A percentile compares a stretch with the other conserved stretches of the same genome.
These are phyloP conservation scores for Smittia sp. DNA, from an alignment of 2,888 invertebrate species.

Conservation along the genomic window DNA sequence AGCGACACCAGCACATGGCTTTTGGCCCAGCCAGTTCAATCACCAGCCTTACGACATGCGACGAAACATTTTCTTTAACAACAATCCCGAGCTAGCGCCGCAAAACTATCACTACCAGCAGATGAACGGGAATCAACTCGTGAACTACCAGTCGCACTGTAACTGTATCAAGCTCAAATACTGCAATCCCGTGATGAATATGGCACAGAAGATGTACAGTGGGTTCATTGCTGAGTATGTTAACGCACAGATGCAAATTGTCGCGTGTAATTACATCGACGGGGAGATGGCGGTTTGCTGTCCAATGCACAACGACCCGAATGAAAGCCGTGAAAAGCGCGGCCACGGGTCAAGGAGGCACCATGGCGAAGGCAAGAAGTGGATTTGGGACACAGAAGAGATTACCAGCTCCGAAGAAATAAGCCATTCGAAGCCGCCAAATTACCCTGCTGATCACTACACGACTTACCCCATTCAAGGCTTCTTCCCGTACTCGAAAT, in stretches of 20 bases:
- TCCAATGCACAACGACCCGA: not conserved
- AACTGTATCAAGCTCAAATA: conserved; percentile 23
- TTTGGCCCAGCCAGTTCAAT: not conserved
- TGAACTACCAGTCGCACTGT: not conserved
- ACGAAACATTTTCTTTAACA: not conserved
- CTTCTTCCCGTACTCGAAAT: not conserved
- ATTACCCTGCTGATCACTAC: not conserved
- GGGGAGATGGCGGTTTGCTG: conserved; percentile 30
- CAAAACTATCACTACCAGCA: conserved; percentile 20
- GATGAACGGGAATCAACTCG: conserved; percentile 14
- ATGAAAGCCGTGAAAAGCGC: not conserved
- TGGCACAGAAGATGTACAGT: not conserved
- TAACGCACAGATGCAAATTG: conserved; percentile 1
- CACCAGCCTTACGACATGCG: not conserved
- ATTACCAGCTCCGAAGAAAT: not conserved
- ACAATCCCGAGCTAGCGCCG: conserved; percentile 3
- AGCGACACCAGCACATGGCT: conserved; percentile 14
- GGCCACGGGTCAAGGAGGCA: not conserved
- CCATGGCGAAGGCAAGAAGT: not conserved
- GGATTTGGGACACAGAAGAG: conserved; percentile 15
- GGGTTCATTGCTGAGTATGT: not conserved
- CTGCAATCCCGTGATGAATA: conserved; percentile 10
- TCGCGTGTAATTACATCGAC: conserved; percentile 14
- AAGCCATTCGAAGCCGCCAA: not conserved
- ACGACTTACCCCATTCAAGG: conserved; percentile 16